These are phyloP conservation scores for Cryptoleucopteryx plumbea DNA, from an alignment of 2,113 vertebrate genomes.

Conservation along the genomic window DNA sequence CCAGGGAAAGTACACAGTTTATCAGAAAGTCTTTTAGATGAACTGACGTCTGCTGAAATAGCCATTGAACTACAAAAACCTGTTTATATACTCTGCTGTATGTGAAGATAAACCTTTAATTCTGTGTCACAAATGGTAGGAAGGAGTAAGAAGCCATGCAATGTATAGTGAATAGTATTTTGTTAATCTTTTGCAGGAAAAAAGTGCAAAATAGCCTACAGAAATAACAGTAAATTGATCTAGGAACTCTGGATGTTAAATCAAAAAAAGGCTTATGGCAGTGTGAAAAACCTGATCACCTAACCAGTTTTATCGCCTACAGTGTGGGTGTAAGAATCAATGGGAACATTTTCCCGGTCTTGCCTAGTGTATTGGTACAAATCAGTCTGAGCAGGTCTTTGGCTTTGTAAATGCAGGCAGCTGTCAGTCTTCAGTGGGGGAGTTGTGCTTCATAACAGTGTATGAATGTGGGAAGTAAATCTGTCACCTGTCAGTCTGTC, in stretches of 20 bases:
- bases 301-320: not conserved
- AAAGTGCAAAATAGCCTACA: not conserved
- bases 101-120: not conserved
- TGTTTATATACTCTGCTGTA: not conserved
- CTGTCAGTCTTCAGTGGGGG: constrained; percentile 26
- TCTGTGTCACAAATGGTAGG: not conserved
- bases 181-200: not conserved
- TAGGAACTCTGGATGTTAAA: not conserved
- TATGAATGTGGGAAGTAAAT: constrained; percentile 29
- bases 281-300: not conserved
- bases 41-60: not conserved
- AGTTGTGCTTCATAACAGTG: constrained; percentile 26
- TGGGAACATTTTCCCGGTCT: not conserved
- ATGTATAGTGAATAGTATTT: accelerated
- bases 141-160: not conserved
- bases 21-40: not conserved
- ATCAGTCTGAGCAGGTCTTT: not conserved
- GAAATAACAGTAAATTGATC: not conserved
- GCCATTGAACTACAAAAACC: not conserved
- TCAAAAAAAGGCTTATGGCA: not conserved
- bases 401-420: constrained; percentile 19
- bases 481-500: constrained; percentile 48
- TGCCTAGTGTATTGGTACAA: constrained; percentile 3
- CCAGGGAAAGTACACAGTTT: not conserved
- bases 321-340: not conserved